Evolutionary conservation across 2,888 invertebrate genomes (phyloP), one percentile per base, ranked within the genome.

Genomic region (Caenorhabditis wallacei): DNA sequence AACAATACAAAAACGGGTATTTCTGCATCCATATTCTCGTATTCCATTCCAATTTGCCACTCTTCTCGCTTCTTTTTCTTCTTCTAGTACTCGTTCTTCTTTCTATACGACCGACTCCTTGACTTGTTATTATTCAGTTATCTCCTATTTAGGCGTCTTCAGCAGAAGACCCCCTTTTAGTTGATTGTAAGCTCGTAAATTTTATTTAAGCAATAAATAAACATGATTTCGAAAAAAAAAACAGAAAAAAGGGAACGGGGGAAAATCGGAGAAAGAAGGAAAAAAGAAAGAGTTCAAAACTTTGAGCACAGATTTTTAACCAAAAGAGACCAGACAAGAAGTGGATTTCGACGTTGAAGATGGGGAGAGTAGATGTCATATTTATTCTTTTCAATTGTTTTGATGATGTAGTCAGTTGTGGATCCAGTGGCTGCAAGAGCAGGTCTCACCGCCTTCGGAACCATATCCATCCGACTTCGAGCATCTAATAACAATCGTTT

Each of bases 341-440:
- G 71, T 10, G 84, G 84, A 26, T 87, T 84, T 43, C 85, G 74
- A 18, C 86, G 63, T 80, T 88, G 88, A 10, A 88, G 71, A 69
- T 76, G 66, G 11, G 85, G 71, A 11, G 87, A 85, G 71, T 85
- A 87, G 16, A 88, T 68, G 53, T 88, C 87, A 57, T 71, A 86
- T 2, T 86, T 64, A 10, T 56, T 78, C 78, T 85, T 87, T 46
- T 84, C 68, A 13, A 87, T 26, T 4, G 79, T 78, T 18, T 72
- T 59, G 4, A 90, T 53, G 22, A 89, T 71, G 76, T 88, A 81
- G 43, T 91, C 90, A n/a, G 87, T 83, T 16, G 83, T 82, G 37
- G 87, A 69, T 16, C 86, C 90, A 24, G 76, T 57, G 3, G 88
- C 74, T 35, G 88, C 71, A 26, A 91, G 84, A 0, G 90, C 89